Evolutionary conservation across 2,888 invertebrate genomes (phyloP), one percentile per base, ranked within the genome.

Genomic region (Andrena hattorfiana): DNA sequence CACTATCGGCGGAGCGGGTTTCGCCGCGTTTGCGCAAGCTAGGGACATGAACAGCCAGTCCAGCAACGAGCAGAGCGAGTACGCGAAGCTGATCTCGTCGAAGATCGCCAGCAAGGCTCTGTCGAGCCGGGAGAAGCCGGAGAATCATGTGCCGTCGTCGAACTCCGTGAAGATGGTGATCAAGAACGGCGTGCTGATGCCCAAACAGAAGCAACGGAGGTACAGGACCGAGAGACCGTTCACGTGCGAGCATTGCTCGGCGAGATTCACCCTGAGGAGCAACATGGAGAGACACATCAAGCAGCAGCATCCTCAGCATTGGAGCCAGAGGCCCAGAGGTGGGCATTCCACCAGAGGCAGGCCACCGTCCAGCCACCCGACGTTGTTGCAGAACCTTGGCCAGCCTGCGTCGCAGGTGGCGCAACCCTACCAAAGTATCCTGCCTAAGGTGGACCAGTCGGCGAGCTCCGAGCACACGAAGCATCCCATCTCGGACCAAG

Each of bases 281-380:
- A 98, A 99, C 90, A 98, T 98, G 98, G 98, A 98, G 93, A 95
- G 98, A 0, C 99, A 99, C 90, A 97, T 98, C 2, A 98, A 98
- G 92, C 98, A 98, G 90, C 98, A 98, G 89, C 99, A 99, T 94
- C 98, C 98, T 0, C 97, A 98, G 83, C 97, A 96, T 91, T 98
- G 98, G 97, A 97, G 97, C 71, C 97, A 97, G 85, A 95, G 97
- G 56, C 97, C 97, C 89, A 94, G 96, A 32, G 95, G 95, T 2
- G 95, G 95, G 0, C 95, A 96, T 60, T 94, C 95, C 2, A 94
- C 94, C 32, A 93, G 95, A 26, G 95, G 95, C 0, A 90, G 95
- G 72, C 95, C 95, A 79, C 94, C 94, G 0, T 93, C 94, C 13
- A 92, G 87, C 64, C 92, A 93, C 30, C 87, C 93, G 2, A 90